Evolutionary conservation across 2,888 invertebrate genomes (phyloP).

Genomic region (Pandemis cinnamomeana): DNA sequence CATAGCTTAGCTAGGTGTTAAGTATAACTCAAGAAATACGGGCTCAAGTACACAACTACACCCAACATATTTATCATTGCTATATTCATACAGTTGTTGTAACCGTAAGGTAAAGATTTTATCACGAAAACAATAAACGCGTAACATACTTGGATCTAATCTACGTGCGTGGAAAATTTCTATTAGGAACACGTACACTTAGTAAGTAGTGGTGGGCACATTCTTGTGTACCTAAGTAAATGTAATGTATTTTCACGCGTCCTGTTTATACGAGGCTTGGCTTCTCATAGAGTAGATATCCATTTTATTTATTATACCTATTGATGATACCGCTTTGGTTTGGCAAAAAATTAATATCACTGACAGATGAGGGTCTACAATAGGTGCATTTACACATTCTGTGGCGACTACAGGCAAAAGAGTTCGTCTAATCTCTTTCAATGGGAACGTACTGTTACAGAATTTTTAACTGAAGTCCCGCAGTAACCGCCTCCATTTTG

Average conservation of each 20-base stretch:
- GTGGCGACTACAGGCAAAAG: too few relatives aligned
- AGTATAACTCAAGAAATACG: too few relatives aligned
- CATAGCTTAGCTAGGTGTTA: too few relatives aligned
- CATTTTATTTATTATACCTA: too few relatives aligned
- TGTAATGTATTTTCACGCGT: background rate
- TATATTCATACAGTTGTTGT: background rate
- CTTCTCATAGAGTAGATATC: background rate
- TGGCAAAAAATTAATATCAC: too few relatives aligned
- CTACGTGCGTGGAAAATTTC: conserved; percentile 20
- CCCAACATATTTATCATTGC: too few relatives aligned
- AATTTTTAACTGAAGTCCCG: background rate
- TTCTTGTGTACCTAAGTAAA: conserved; percentile 8
- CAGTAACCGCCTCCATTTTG: conserved; percentile 5
- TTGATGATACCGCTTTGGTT: background rate
- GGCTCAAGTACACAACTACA: too few relatives aligned
- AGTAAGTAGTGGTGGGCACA: background rate
- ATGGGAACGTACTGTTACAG: background rate
- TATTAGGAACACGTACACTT: conserved; percentile 22
- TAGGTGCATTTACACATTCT: too few relatives aligned
- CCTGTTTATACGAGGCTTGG: background rate
- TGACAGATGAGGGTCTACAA: too few relatives aligned
- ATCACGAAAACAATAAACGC: conserved; percentile 26
- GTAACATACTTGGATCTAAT: conserved; percentile 23
- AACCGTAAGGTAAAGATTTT: conserved; percentile 23
- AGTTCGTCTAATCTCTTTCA: background rate